phyloP scores from a whole-genome alignment of 1,140 invertebrate species.

The Drosophila murphyi region DNA sequence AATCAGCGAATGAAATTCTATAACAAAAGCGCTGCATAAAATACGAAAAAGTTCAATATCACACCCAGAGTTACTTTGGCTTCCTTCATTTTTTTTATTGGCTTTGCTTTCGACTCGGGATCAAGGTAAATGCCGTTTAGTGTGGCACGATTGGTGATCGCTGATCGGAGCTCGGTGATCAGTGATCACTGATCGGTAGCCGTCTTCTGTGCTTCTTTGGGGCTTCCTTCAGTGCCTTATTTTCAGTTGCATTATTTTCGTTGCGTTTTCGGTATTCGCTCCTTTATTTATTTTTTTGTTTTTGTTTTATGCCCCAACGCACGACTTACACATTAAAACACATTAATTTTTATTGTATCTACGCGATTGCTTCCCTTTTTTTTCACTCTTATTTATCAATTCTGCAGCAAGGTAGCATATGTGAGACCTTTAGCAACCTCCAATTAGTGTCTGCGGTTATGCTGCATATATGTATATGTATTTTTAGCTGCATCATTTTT shows the following conservation, averaged over 20 bases:
- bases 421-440: constrained; percentile 79
- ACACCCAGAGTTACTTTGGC: constrained; percentile 69
- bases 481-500: constrained; percentile 54
- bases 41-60: constrained; percentile 74
- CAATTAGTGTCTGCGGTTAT: constrained; percentile 74
- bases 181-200: constrained; percentile 70
- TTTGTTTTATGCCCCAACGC: constrained; percentile 62
- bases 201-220: constrained; percentile 51
- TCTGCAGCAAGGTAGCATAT: constrained; percentile 59
- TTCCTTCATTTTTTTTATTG: constrained; percentile 37
- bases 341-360: constrained; percentile 81
- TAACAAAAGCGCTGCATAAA: constrained; percentile 56
- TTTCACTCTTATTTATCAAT: constrained; percentile 64
- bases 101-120: constrained; percentile 48
- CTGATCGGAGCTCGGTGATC: constrained; percentile 46
- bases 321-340: constrained; percentile 84
- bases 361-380: constrained; percentile 65
- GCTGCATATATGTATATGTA: constrained; percentile 45
- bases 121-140: constrained; percentile 82
- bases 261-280: constrained; percentile 32
- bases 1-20: constrained; percentile 71
- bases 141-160: constrained; percentile 75
- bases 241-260: constrained; percentile 29
- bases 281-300: constrained; percentile 37
- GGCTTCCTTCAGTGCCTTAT: constrained; percentile 61